Evolutionary conservation across 2,888 invertebrate genomes (phyloP), one percentile per base, ranked within the genome.

Genomic region (Sinopyrophorus schimmeli): DNA sequence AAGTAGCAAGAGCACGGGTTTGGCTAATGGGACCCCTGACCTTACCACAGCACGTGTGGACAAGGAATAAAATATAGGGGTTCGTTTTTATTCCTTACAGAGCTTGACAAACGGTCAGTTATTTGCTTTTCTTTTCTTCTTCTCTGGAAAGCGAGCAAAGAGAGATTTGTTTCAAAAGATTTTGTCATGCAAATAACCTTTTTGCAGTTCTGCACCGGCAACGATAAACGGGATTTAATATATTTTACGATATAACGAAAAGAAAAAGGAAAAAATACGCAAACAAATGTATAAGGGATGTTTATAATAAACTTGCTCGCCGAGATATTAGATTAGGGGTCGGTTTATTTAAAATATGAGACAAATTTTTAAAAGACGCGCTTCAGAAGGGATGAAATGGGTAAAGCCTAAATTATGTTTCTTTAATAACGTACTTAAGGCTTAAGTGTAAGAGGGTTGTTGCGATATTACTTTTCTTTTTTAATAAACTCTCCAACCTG

Each of bases 91-190:
- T 47, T 47, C 46, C 38, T 31, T 11, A 16, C 39, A 39, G 38
- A 43, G 42, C 42, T 23, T 49, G 49, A 49, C 49, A 49, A 49
- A 49, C 49, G 49, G 38, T 49, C 37, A 41, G 42, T 35, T 48
- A 48, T 48, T 43, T 49, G 38, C 49, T 40, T 44, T 50, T 44
- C 44, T 40, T 44, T 43, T 42, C 24, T 15, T 40, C 17, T 39
- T 30, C 21, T 11, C 44, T 46, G 7, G 21, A 20, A 17, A 18
- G 39, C 26, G 18, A 28, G 34, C 4, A 42, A 42, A 34, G 32
- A 20, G 39, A 47, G 47, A 42, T 49, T 49, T 49, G 43, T 49
- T 42, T 43, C 30, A 49, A 49, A 42, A 43, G 49, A 42, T 49
- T 49, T 42, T 43, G 43, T 48, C 48, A 37, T 42, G 41, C 35